Evolutionary conservation across 2,888 invertebrate genomes (phyloP), one percentile per base, ranked within the genome.

Genomic region (Clanis bilineata): DNA sequence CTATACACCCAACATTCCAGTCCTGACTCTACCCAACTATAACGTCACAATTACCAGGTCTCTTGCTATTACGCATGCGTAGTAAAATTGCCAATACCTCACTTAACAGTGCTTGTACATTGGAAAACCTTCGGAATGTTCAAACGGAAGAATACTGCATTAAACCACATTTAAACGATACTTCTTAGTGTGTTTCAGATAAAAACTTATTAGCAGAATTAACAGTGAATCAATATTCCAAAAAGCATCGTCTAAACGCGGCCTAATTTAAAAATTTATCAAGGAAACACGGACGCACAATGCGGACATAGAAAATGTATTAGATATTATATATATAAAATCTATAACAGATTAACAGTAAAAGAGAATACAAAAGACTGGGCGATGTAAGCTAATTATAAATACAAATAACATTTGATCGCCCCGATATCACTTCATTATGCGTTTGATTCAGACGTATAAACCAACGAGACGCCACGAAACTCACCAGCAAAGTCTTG

Each of bases 321-420:
- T 23, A 47, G 47, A 15, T 47, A 32, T 45, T 47, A 44, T 22
- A 44, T 22, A 44, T 44, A 51, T 51, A 51, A 51, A 51, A 51
- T 51, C 51, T 51, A 51, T 51, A 51, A 51, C 51, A 4, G 32
- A 51, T 51, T 51, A 51, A 51, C 51, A 51, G 32, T 32, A 51
- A 51, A 47, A 47, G 28, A 28, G 18, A 28, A 51, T 51, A 51
- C 28, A 51, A 51, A 51, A 45, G 45, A 51, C 51, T 32, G 51
- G 51, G 51, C 32, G 51, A 28, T 10, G 25, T 47, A 51, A 51
- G 51, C 51, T 51, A 51, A 83, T 76, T 79, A 83, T 77, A 76
- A 71, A 77, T 78, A 82, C 82, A 83, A 77, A 82, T 73, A 75
- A 80, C 70, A 51, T 51, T 64, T 65, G 63, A 56, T 69, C 59